Evolutionary conservation across 2,797 vertebrate genomes (phyloP).

Genomic region (Okamejei kenojei): DNA sequence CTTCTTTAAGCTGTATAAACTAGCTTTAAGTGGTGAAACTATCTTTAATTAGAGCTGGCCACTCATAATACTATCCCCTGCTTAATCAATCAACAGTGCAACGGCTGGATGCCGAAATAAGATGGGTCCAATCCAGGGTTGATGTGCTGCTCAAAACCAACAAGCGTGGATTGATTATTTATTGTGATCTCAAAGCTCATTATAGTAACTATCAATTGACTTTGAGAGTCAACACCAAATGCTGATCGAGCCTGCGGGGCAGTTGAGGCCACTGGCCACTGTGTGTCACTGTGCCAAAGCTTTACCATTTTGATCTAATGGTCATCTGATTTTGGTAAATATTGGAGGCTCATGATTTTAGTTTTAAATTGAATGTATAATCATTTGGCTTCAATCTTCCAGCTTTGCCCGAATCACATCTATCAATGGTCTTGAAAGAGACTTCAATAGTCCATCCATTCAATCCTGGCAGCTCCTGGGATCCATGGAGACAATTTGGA

Average conservation of each 20-base stretch:
- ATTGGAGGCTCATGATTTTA: neutral
- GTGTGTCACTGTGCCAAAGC: neutral
- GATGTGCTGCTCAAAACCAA: too few relatives aligned
- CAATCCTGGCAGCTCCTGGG: neutral
- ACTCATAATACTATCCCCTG: too few relatives aligned
- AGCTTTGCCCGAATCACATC: neutral
- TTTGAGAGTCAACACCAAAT: neutral
- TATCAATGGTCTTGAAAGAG: neutral
- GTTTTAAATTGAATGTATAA: neutral
- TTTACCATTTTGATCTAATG: neutral
- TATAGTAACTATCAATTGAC: too few relatives aligned
- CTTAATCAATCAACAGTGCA: too few relatives aligned
- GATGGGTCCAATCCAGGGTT: too few relatives aligned
- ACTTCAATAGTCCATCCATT: neutral
- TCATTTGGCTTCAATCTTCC: neutral
- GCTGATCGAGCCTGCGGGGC: neutral
- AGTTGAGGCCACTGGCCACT: neutral
- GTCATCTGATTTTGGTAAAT: neutral
- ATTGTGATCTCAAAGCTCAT: too few relatives aligned
- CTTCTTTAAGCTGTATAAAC: too few relatives aligned
- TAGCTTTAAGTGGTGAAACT: too few relatives aligned
- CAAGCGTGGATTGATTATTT: too few relatives aligned
- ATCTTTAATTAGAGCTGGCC: too few relatives aligned
- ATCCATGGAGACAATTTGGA: neutral
- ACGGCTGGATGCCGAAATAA: too few relatives aligned